Evolutionary conservation across 2,888 invertebrate genomes (phyloP).

Genomic region (Cacoxenus indagator): DNA sequence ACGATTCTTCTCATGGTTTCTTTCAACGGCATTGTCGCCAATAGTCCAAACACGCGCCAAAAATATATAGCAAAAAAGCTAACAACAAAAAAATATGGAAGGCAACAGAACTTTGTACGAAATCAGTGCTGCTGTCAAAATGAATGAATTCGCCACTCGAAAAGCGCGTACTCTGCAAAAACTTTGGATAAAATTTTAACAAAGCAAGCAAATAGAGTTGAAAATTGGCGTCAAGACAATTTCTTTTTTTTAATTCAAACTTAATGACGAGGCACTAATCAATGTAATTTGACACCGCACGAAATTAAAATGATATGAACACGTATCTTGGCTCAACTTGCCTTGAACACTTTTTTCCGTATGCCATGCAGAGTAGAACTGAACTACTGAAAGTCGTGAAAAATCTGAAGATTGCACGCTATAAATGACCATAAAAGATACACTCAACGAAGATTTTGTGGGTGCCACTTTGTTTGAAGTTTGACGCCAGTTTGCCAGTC

Average conservation of each 20-base stretch:
- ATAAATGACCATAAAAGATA: neutral
- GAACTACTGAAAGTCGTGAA: no score
- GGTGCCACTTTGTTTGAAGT: neutral
- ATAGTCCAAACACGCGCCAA: slow-evolving; percentile 44
- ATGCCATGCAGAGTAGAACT: neutral
- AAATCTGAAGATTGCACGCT: neutral
- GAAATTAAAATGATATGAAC: neutral
- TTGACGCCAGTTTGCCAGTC: no score
- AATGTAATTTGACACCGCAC: neutral
- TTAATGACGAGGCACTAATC: slow-evolving; percentile 50
- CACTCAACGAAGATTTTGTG: no score
- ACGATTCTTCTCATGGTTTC: no score
- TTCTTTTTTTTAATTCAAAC: slow-evolving; percentile 48
- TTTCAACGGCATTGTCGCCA: slow-evolving; percentile 22
- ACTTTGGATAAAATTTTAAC: slow-evolving; percentile 21
- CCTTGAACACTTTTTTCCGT: neutral
- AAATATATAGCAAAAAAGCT: no score
- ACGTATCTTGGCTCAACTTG: neutral
- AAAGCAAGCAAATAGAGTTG: neutral
- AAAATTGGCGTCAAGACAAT: slow-evolving; percentile 57
- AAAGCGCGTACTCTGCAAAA: slow-evolving; percentile 23
- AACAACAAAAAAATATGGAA: slow-evolving; percentile 39
- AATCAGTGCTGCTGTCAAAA: slow-evolving; percentile 45
- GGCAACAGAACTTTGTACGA: slow-evolving; percentile 21
- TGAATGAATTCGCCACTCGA: slow-evolving; percentile 37